Base-by-base conservation (phyloP, 2,113 vertebrate genomes). In the Tangachromis dhanisi region DNA sequence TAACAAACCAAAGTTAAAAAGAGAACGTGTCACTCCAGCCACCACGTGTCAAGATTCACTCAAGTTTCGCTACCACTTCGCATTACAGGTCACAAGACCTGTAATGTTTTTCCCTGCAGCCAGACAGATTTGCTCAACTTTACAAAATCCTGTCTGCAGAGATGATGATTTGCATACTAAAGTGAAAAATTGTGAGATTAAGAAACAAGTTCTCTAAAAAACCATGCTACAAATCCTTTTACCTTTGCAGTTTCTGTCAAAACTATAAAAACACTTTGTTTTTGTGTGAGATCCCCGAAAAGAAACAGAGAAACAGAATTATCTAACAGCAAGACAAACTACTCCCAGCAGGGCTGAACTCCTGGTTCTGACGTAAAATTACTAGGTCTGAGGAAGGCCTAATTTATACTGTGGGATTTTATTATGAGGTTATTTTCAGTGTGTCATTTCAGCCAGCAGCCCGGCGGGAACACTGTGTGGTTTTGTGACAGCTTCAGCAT, bases 351-450 rank as follows among this genome's bases (percentile, higher is more conserved):
- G 63, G 80, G 80, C 86, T 66, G 81, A 90, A 78, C 54, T 79
- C 19, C 71, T 76, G 84, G 13, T 71, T 66, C 86, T 88, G 81
- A 86, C 38, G 57, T 86, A 86, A 83, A 93, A 93, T 81, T 81
- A 92, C 90, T 81, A 83, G 76, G 35, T 89, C 79, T 83, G 78
- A 73, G 51, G n/a, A 80, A 91, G 59, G 83, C 71, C 84, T 93
- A 79, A 93, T 92, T 93, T 84, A 88, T 90, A 87, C 80, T 80
- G 87, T 80, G 86, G 87, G 88, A 88, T 91, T 95, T 95, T 81
- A 94, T 92, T 82, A 89, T 33, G 3, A 66, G 84, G 91, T 90
- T 90, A 93, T 92, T 90, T 90, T 85, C 80, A 87, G 90, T 57
- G 71, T 85, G 92, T 90, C 45, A 40, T 89, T 94, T 84, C 81